Percentiles rank a stretch among this genome's conserved stretches.
These are phyloP conservation scores for Phoeniculus purpureus DNA, from an alignment of 2,797 vertebrate species.

Conservation along the genomic window DNA sequence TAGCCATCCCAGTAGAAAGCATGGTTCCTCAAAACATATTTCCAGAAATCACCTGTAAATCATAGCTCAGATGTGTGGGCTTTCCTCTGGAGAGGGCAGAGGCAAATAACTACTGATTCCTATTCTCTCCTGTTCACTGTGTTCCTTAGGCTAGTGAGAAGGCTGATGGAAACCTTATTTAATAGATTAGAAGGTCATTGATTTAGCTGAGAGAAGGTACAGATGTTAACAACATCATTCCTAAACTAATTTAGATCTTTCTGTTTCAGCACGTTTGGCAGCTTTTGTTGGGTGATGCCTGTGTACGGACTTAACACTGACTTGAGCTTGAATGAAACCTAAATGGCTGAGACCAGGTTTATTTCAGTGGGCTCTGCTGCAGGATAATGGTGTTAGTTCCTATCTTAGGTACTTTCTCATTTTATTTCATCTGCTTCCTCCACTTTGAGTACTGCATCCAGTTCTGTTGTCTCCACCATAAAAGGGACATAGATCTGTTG, in stretches of 20 bases:
- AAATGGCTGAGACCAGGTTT: neutral
- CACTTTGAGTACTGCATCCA: too few species aligned
- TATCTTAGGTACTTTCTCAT: neutral
- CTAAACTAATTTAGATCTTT: neutral
- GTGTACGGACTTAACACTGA: neutral
- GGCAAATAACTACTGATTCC: conserved; percentile 4
- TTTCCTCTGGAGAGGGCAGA: neutral
- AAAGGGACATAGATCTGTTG: too few species aligned
- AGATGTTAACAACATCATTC: neutral
- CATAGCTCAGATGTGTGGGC: conserved; percentile 12
- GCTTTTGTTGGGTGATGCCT: neutral
- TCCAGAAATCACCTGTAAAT: conserved; percentile 4
- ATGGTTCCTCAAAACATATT: neutral
- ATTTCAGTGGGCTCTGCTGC: neutral
- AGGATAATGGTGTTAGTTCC: neutral
- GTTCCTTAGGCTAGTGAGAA: neutral
- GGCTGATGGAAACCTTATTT: neutral
- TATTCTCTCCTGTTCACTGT: neutral
- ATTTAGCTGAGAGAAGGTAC: conserved; percentile 5
- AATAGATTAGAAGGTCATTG: neutral
- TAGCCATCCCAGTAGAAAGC: neutral
- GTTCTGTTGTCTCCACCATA: too few species aligned
- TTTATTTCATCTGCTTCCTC: neutral
- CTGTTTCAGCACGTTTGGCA: conserved; percentile 2
- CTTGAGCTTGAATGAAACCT: neutral